Base-by-base conservation (phyloP, 2,113 vertebrate species). In the Xiphophorus couchianus region DNA sequence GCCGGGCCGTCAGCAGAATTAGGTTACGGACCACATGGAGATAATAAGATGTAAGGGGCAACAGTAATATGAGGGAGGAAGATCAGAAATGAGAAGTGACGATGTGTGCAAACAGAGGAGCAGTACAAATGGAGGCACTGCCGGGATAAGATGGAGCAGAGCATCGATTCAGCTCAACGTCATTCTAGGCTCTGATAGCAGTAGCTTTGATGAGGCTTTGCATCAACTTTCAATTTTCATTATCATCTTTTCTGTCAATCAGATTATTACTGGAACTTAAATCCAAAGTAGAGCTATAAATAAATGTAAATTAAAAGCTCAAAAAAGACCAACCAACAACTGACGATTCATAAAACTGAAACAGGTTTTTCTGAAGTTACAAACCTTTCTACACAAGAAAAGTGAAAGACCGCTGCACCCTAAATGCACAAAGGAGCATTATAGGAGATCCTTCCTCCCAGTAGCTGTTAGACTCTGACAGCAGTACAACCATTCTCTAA, bases 21-120 rank as follows among this genome's bases (percentile, higher is more conserved):
- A 89, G 82, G 81, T 93, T 91, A 85, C 81, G 69, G 82, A 73
- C 73, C 82, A 67, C 27, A 76, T 60, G 51, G 71, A 80, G 79
- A 84, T 92, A 88, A 88, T 86, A 73, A 85, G 81, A 84, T 70
- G 75, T 74, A 81, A 70, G 78, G 78, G 28, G 71, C 48, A 72
- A 73, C 37, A 62, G 74, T 58, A 76, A 77, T 80, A 71, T 37
- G 78, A n/a, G 51, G 51, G 5, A 58, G 25, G 22, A n/a, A n/a
- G 51, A 58, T 58, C 77, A 75, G 8, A 19, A 19, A 84, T 80
- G 31, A 70, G 76, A 79, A 78, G 88, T 76, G 80, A 78, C 68
- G 51, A 86, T 84, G 81, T 85, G 71, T 85, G 88, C 81, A 84
- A 89, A 92, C 83, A 84, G 51, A 67, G 60, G 74, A 83, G 87